phyloP scores from a whole-genome alignment of 2,797 vertebrate genomes.

The Brachyrhaphis roseni region DNA sequence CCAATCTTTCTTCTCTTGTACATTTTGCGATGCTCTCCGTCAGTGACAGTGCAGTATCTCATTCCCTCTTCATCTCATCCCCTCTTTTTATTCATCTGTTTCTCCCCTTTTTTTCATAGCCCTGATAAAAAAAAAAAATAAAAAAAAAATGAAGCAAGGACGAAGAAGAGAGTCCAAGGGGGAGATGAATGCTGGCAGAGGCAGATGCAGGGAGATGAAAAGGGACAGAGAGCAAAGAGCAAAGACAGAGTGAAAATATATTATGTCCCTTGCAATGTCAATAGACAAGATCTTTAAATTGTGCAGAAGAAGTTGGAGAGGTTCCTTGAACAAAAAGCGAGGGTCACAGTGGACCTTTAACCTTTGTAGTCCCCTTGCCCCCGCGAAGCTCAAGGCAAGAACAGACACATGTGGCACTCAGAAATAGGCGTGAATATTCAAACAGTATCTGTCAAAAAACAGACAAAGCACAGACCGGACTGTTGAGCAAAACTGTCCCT shows the following conservation, averaged over 20 bases:
- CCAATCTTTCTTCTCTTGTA: conserved; percentile 67
- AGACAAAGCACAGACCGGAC: conserved; percentile 54
- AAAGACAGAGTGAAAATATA: conserved; percentile 45
- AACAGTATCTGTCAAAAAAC: conserved; percentile 34
- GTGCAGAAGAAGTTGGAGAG: conserved; percentile 50
- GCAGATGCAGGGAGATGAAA: conserved; percentile 54
- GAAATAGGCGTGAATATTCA: conserved; percentile 29
- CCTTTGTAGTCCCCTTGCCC: conserved; percentile 33
- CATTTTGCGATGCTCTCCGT: conserved; percentile 64
- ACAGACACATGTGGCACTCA: conserved; percentile 19
- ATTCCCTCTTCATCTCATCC: conserved; percentile 70
- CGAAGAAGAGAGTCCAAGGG: conserved; percentile 69
- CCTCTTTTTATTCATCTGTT: conserved; percentile 64
- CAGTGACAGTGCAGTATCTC: conserved; percentile 72
- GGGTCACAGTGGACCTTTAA: conserved; percentile 47
- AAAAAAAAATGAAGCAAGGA: conserved; percentile 28
- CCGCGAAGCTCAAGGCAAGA: conserved; percentile 51
- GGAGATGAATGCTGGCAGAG: conserved; percentile 56
- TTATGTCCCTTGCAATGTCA: conserved; percentile 57
- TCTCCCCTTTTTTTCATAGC: conserved; percentile 59
- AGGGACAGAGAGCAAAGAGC: conserved; percentile 41
- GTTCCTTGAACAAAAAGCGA: conserved; percentile 53
- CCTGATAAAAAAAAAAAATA: conserved; percentile 62
- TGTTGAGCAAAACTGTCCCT: conserved; percentile 47
- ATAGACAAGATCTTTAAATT: conserved; percentile 62